These are phyloP conservation scores for Struthio camelus DNA, from an alignment of 2,113 vertebrate genomes.

Conservation along the genomic window DNA sequence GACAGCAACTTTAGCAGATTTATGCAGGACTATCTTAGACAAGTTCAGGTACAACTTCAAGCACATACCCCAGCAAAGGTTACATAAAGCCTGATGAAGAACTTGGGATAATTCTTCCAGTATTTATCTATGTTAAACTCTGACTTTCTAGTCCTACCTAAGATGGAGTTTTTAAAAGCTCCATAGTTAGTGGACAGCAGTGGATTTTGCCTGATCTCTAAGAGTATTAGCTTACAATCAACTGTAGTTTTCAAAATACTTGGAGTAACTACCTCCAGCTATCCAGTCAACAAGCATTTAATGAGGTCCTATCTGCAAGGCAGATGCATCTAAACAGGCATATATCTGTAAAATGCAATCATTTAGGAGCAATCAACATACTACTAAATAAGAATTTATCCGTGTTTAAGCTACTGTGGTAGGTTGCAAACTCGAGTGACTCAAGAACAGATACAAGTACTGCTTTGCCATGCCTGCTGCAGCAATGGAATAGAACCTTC, in stretches of 20 bases:
- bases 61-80: no score
- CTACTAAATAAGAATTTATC: background rate
- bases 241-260: background rate
- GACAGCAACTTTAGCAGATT: no score
- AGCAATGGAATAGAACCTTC: background rate
- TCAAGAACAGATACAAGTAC: background rate
- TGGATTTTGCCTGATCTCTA: background rate
- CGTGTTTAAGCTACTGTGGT: rapidly evolving
- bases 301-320: background rate
- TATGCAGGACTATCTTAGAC: no score
- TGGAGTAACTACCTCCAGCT: background rate
- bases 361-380: background rate
- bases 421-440: background rate
- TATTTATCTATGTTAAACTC: no score
- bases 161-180: no score
- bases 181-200: no score
- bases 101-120: no score
- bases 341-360: background rate
- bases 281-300: background rate
- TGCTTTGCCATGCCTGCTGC: rapidly evolving
- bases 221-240: background rate
- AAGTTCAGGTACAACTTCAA: no score
- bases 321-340: background rate
- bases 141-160: no score
- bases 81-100: no score